These are phyloP conservation scores for Leucania comma DNA, from an alignment of 2,888 invertebrate species.

Conservation along the genomic window DNA sequence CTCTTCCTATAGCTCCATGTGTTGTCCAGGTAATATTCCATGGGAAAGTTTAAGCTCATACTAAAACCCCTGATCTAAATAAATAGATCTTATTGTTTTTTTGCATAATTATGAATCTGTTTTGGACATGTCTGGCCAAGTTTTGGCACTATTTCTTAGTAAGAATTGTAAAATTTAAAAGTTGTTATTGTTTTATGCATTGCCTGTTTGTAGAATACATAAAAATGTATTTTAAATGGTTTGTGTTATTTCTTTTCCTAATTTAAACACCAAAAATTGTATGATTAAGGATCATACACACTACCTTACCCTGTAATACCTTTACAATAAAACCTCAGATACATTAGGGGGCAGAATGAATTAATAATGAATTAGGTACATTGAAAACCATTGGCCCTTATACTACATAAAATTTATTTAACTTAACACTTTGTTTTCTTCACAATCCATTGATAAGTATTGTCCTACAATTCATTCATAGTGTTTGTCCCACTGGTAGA, in stretches of 20 bases:
- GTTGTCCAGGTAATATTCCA: neutral
- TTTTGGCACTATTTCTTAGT: constrained; percentile 46
- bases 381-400: constrained; percentile 42
- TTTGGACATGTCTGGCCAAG: constrained; percentile 39
- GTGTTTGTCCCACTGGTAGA: constrained; percentile 91
- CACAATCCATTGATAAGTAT: constrained; percentile 17
- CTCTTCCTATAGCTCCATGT: too few relatives aligned
- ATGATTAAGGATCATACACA: too few relatives aligned
- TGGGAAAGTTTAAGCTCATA: neutral
- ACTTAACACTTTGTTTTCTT: constrained; percentile 54
- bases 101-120: constrained; percentile 33
- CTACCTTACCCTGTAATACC: too few relatives aligned
- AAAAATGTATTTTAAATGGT: constrained; percentile 33
- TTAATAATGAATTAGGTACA: too few relatives aligned
- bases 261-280: too few relatives aligned
- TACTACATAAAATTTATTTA: constrained; percentile 63
- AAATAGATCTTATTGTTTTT: constrained; percentile 21
- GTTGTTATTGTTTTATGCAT: constrained; percentile 64
- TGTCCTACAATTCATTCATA: constrained; percentile 67
- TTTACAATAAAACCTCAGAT: too few relatives aligned
- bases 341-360: too few relatives aligned
- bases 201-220: constrained; percentile 58
- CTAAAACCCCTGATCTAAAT: constrained; percentile 14
- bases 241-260: constrained; percentile 32
- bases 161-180: constrained; percentile 50